Conservation (phyloP, 2,797 vertebrate species). For the Falco concolor region DNA sequence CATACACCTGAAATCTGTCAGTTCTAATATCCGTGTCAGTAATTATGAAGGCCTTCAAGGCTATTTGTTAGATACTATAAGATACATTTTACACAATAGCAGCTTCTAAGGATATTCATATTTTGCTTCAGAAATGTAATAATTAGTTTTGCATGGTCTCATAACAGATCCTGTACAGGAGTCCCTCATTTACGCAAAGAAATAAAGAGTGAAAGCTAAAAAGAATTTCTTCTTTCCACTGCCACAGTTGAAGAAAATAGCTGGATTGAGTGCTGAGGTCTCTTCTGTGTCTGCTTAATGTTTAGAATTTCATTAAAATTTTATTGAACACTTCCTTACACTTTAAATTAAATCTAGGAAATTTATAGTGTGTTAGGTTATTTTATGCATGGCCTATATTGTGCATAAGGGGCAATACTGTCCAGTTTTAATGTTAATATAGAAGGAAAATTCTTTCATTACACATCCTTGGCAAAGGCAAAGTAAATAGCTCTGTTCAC, state of each 20-base stretch:
- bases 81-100: background rate
- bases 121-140: constrained; percentile 24
- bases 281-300: background rate
- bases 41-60: constrained; percentile 21
- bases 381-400: constrained; percentile 28
- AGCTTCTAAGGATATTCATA: background rate
- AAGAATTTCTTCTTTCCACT: background rate
- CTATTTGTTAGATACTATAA: background rate
- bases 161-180: background rate
- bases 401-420: background rate
- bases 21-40: constrained; percentile 21
- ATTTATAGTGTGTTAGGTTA: constrained; percentile 27
- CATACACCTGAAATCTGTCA: background rate
- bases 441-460: background rate
- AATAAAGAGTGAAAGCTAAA: background rate
- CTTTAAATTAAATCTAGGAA: constrained; percentile 44
- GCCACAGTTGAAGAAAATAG: background rate
- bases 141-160: background rate
- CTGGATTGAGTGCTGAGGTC: background rate
- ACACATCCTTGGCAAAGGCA: background rate
- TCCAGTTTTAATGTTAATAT: background rate
- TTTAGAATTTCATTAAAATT: constrained; percentile 43
- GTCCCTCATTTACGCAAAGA: background rate
- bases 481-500: background rate
- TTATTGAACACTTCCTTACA: background rate